Base-by-base conservation (phyloP, 2,797 vertebrate species). In the Cottoperca gobio region DNA sequence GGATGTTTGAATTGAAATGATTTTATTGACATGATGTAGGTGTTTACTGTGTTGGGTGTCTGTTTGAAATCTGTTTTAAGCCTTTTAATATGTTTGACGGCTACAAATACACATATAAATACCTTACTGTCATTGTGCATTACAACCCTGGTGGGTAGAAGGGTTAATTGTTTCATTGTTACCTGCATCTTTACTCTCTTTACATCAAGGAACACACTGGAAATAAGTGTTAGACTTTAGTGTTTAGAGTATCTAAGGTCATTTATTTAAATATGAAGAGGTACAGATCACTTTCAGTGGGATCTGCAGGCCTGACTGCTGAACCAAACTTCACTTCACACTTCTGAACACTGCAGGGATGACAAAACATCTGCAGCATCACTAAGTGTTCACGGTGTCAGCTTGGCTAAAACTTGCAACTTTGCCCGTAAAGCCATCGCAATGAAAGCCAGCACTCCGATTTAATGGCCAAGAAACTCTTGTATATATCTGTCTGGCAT, bases 401-500 rank as follows among this genome's bases (percentile, higher is more conserved):
- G 31, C 68, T 50, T 68, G 65, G 67, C 43, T 43, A 57, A 40
- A 73, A 63, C 66, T 50, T n/a, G 23, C 62, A 10, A 72, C 70
- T 59, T 24, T 62, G 33, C 63, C 49, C 8, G 4, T 85, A 80
- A 85, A 75, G 19, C 39, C 52, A 52, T 70, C 61, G 39, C 65
- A 49, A 68, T 78, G 70, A 69, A 80, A 79, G 79, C 53, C 53
- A 64, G 26, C 55, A 42, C 76, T 73, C 53, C 3, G 23, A 48
- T 76, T 85, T 73, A 83, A 83, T 48, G 54, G 50, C 54, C 55
- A 45, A 54, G 37, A 68, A 62, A n/a, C 50, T 66, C 19, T 39
- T 49, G 48, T 62, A 28, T 55, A 42, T 66, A 42, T 66, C 19
- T 31, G 57, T 35, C 67, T 78, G 79, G 82, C 70, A 21, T 39